Evolutionary conservation across 2,888 invertebrate genomes (phyloP).

Genomic region (Luperina nickerlii): DNA sequence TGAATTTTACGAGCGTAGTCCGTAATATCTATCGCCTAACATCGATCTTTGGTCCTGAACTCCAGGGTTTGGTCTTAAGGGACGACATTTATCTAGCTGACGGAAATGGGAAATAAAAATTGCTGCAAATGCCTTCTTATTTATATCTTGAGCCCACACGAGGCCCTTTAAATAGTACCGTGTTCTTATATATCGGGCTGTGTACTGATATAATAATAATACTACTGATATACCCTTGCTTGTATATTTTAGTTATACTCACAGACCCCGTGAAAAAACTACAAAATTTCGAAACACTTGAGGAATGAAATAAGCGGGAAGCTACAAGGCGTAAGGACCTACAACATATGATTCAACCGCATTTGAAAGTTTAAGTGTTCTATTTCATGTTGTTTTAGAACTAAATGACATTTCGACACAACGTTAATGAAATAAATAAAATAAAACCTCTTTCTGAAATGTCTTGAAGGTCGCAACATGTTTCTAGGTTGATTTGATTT

Average conservation of each 20-base stretch:
- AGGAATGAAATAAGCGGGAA: not conserved
- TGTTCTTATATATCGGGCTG: not conserved
- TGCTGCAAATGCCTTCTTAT: conserved; percentile 49
- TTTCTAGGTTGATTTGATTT: conserved; percentile 5
- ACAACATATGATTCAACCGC: not conserved
- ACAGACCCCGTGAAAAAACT: not conserved
- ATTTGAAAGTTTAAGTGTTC: not conserved
- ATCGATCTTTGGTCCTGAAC: conserved; percentile 53
- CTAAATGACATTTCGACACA: not conserved
- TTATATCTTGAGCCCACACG: conserved; percentile 38
- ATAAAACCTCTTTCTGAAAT: not conserved
- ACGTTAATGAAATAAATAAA: not conserved
- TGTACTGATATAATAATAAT: too few species aligned
- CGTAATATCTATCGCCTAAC: conserved; percentile 50
- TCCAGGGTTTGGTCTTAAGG: conserved; percentile 42
- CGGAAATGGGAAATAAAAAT: conserved; percentile 50
- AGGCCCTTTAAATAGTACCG: not conserved
- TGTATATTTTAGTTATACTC: not conserved
- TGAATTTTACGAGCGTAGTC: conserved; percentile 46
- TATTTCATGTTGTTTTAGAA: not conserved
- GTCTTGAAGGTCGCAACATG: not conserved
- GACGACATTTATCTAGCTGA: conserved; percentile 53
- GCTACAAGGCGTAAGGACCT: not conserved
- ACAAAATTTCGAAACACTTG: not conserved
- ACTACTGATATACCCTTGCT: not conserved